phyloP scores from a whole-genome alignment of 64 coral and sea anemone genomes.

The Porites lutea region DNA sequence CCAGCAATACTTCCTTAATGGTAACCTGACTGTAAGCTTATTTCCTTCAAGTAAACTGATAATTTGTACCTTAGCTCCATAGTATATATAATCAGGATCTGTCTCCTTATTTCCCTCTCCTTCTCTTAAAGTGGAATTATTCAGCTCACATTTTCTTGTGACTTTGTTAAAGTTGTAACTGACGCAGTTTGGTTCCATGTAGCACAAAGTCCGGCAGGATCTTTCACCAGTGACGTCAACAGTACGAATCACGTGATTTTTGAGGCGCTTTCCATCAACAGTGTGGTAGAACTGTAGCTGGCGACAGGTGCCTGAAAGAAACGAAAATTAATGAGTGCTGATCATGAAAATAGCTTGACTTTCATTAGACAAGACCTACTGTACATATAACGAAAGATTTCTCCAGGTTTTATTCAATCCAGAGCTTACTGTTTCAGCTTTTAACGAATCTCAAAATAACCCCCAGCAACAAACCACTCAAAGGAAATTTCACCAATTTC shows the following conservation, averaged over 20 bases:
- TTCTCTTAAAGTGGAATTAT: not conserved
- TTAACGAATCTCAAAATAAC: too few species aligned
- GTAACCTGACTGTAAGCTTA: too few species aligned
- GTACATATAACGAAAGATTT: too few species aligned
- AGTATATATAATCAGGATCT: not conserved
- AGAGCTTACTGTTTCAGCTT: too few species aligned
- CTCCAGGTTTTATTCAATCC: too few species aligned
- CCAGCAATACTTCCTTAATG: too few species aligned
- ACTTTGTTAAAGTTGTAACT: not conserved
- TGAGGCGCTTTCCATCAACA: not conserved
- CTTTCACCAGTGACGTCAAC: not conserved
- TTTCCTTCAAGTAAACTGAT: not conserved
- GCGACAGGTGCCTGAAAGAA: not conserved
- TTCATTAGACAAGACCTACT: too few species aligned
- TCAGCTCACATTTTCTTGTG: not conserved
- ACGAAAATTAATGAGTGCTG: too few species aligned
- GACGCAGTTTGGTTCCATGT: not conserved
- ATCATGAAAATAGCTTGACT: too few species aligned
- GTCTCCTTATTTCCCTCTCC: not conserved
- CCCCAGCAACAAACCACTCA: too few species aligned
- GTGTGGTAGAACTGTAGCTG: not conserved
- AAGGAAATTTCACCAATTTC: too few species aligned
- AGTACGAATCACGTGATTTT: not conserved
- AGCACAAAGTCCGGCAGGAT: not conserved
- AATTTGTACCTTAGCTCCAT: not conserved